Evolutionary conservation across 1,140 invertebrate species (phyloP), one percentile per base, ranked within the genome.

Genomic region (Coelopa frigida): DNA sequence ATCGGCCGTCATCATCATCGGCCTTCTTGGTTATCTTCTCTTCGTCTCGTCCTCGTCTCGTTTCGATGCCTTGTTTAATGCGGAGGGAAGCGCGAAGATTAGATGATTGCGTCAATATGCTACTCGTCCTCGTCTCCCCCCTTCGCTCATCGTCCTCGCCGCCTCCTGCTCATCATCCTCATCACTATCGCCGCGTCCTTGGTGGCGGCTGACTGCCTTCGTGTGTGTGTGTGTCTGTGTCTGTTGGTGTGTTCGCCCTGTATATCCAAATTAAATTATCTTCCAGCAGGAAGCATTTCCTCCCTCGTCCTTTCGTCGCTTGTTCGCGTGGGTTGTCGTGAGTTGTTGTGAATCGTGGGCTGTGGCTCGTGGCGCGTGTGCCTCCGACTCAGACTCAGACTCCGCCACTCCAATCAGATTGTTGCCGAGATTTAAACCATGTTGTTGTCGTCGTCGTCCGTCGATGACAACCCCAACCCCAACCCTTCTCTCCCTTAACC

Each of bases 241-340:
- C n/a, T n/a, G n/a, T n/a, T n/a, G n/a, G n/a, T n/a, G n/a, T n/a
- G n/a, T n/a, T n/a, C 21, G 10, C 24, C 40, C 44, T 37, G 62
- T 60, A 60, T 58, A 64, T 54, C 56, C 53, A 63, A 66, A 66
- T 66, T 66, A 66, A 66, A 66, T 66, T 66, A 66, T 66, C 62
- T 66, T 53, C 56, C 61, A 52, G 47, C 52, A 57, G 61, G 49
- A 43, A 48, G 43, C 42, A 48, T 46, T 38, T 52, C 61, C 61
- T 59, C 61, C 61, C 42, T 27, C 58, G 17, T 64, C 61, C 60
- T 63, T 63, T 63, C 60, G 58, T 54, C 52, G 18, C 37, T 6
- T 29, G 27, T 29, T 7, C 27, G 27, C 7, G 27, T 29, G 27
- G 27, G 27, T 29, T 7, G 7, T 29, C n/a, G 7, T 29, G n/a